Conservation (phyloP, 2,888 invertebrate species). For the Diploptera punctata region DNA sequence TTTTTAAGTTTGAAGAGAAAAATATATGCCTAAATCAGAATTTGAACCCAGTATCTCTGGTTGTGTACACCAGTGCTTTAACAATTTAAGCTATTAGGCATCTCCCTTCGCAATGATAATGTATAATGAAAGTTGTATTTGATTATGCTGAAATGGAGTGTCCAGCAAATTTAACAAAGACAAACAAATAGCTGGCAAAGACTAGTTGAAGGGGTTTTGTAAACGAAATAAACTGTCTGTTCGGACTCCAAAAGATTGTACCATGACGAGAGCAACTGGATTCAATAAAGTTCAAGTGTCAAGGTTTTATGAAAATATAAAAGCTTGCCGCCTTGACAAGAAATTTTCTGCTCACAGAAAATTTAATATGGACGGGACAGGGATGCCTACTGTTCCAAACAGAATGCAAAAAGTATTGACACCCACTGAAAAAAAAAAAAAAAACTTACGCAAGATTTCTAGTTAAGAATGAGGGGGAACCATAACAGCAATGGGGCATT, state of each 20-base stretch:
- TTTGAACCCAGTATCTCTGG: too few species aligned
- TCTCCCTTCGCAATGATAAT: too few species aligned
- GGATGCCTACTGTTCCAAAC: conserved; percentile 47
- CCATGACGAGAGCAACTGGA: conserved; percentile 49
- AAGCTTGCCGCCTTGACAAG: conserved; percentile 43
- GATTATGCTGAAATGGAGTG: conserved; percentile 44
- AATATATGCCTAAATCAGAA: too few species aligned
- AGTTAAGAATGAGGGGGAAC: conserved; percentile 45
- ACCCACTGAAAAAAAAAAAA: conserved; percentile 46
- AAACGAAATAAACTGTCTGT: conserved; percentile 47
- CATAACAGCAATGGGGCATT: conserved; percentile 45
- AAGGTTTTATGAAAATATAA: conserved; percentile 47
- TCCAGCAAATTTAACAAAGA: conserved; percentile 47
- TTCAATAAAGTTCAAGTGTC: conserved; percentile 49
- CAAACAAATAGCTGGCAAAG: conserved; percentile 48
- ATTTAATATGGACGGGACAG: conserved; percentile 47
- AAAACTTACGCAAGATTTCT: conserved; percentile 45
- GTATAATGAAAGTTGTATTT: conserved; percentile 46
- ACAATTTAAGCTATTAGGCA: too few species aligned
- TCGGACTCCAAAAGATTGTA: conserved; percentile 47
- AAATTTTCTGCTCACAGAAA: conserved; percentile 45
- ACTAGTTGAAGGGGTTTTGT: conserved; percentile 49
- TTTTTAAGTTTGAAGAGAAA: too few species aligned
- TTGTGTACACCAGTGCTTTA: too few species aligned
- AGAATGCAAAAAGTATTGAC: conserved; percentile 47